Percentiles rank a stretch among this genome's conserved stretches.
Conservation (phyloP, 2,797 vertebrate genomes). For the Lithobates pipiens region DNA sequence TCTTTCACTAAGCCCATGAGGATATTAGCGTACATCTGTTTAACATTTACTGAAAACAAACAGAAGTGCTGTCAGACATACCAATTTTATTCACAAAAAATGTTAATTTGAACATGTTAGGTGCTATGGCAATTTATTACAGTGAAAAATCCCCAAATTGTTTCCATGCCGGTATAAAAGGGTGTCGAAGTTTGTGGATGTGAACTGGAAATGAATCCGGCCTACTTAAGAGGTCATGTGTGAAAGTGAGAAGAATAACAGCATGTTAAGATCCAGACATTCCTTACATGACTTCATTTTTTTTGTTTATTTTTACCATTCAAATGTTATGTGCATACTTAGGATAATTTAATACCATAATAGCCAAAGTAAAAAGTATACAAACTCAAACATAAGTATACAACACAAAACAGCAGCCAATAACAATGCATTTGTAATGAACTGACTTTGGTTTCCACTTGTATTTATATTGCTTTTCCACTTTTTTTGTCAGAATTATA, state of each 20-base stretch:
- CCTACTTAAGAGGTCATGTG: conserved; percentile 6
- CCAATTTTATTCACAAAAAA: conserved; percentile 59
- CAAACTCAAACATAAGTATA: too few relatives aligned
- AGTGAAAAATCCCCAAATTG: conserved; percentile 52
- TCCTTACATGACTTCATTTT: background rate
- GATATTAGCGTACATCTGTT: conserved; percentile 10
- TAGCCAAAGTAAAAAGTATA: background rate
- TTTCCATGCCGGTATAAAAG: conserved; percentile 29
- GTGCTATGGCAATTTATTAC: conserved; percentile 37
- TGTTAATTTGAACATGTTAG: conserved; percentile 52
- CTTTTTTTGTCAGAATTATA: background rate
- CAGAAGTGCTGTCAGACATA: conserved; percentile 44
- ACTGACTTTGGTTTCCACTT: background rate
- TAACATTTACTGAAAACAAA: conserved; percentile 64
- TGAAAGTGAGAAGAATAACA: background rate
- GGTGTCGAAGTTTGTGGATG: conserved; percentile 10
- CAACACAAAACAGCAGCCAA: background rate
- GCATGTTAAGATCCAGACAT: background rate
- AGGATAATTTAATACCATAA: background rate
- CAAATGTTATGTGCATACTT: background rate
- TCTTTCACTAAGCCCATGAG: conserved; percentile 37
- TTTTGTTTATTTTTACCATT: background rate
- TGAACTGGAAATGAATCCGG: background rate
- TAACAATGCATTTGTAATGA: background rate
- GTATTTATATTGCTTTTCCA: too few relatives aligned